Percentiles rank a stretch among this genome's conserved stretches.
Evolutionary conservation across 2,797 vertebrate genomes (phyloP).

Genomic region (Phrynocephalus guinanensis): DNA sequence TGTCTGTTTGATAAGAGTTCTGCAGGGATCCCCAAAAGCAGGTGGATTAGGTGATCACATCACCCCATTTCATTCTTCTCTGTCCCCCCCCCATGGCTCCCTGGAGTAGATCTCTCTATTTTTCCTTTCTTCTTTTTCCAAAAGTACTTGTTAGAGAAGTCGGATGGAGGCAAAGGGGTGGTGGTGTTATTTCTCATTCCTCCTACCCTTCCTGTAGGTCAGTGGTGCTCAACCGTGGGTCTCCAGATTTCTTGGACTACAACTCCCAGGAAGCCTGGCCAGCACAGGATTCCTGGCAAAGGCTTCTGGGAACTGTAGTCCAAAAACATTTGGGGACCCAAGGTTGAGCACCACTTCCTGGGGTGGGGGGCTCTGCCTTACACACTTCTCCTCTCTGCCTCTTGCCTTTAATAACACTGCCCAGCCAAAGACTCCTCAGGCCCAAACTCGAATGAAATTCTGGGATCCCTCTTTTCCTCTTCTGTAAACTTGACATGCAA

Average conservation of each 20-base stretch:
- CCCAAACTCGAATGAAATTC: background rate
- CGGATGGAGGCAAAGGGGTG: background rate
- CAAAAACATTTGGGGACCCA: too few species aligned
- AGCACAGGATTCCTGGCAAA: too few species aligned
- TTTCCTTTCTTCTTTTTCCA: background rate
- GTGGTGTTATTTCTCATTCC: background rate
- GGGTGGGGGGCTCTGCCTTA: background rate
- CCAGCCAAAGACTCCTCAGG: background rate
- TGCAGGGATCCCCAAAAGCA: background rate
- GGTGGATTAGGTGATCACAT: background rate
- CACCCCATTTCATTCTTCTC: background rate
- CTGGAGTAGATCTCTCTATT: background rate
- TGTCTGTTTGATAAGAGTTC: background rate
- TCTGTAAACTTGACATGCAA: conserved; percentile 33
- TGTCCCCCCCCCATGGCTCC: background rate
- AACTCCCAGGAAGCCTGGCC: too few species aligned
- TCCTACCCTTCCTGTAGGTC: background rate
- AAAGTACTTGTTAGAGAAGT: background rate
- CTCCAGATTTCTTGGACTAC: too few species aligned
- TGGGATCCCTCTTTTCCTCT: background rate
- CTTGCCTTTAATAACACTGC: background rate
- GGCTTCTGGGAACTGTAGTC: too few species aligned
- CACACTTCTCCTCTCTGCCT: too few species aligned
- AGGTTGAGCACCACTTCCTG: too few species aligned
- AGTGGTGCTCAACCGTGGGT: too few species aligned